phyloP scores from a whole-genome alignment of 2,888 invertebrate genomes.

The Pyrrhia umbra region DNA sequence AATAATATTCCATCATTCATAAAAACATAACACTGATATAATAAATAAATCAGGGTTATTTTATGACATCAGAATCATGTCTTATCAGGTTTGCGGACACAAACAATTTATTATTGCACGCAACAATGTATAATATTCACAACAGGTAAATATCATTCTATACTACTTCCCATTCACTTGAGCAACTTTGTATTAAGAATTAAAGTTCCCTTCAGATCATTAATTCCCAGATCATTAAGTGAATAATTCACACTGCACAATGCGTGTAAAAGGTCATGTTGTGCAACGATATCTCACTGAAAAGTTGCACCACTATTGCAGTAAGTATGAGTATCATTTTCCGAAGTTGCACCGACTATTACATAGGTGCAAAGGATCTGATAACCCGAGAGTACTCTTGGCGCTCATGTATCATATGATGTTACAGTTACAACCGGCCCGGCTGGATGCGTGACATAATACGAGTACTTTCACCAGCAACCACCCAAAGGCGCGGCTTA shows the following conservation, averaged over 20 bases:
- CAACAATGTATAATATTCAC: not conserved
- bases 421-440: constrained; percentile 54
- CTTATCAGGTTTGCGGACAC: not conserved
- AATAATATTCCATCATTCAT: no score
- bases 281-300: constrained; percentile 13
- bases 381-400: constrained; percentile 27
- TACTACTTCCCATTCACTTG: constrained; percentile 13
- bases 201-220: not conserved
- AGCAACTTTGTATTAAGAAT: constrained; percentile 2
- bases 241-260: constrained; percentile 28
- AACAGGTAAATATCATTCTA: constrained; percentile 6
- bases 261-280: constrained; percentile 2
- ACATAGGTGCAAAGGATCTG: constrained; percentile 30
- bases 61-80: not conserved
- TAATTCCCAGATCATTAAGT: constrained; percentile 31
- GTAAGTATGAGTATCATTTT: constrained; percentile 30
- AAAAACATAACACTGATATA: not conserved
- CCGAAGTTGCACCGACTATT: constrained; percentile 31
- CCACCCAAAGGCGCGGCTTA: constrained; percentile 44
- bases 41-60: not conserved
- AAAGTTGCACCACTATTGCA: constrained; percentile 25
- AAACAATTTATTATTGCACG: constrained; percentile 7
- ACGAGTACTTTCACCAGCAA: constrained; percentile 80
- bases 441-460: constrained; percentile 75
- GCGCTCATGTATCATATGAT: constrained; percentile 35